phyloP scores from a whole-genome alignment of 2,888 invertebrate species.

The Dysmachus trigonus region DNA sequence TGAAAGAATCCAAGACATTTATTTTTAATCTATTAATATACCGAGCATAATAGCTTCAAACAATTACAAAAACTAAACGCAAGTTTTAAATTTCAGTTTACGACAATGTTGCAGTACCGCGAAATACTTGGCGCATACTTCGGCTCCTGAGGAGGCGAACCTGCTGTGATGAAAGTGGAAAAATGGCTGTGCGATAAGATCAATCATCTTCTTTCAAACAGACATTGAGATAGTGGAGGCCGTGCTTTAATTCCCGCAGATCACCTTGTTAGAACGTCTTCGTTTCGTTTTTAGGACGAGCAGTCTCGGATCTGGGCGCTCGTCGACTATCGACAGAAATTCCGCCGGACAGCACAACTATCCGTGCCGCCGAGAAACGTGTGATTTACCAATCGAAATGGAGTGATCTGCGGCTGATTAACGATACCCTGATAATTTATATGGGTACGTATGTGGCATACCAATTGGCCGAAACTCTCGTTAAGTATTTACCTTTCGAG shows the following conservation, averaged over 20 bases:
- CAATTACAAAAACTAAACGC: not conserved
- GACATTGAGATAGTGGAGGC: not conserved
- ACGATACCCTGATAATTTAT: constrained; percentile 14
- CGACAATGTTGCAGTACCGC: not conserved
- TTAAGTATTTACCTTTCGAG: not conserved
- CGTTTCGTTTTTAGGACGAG: not conserved
- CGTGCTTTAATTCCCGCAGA: not conserved
- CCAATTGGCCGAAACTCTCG: constrained; percentile 6
- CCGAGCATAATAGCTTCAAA: not conserved
- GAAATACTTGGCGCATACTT: not conserved
- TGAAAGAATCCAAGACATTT: not conserved
- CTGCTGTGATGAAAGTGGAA: not conserved
- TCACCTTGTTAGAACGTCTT: not conserved
- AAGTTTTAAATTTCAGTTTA: not conserved
- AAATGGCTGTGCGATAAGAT: not conserved
- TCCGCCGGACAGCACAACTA: not conserved
- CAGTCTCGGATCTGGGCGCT: not conserved
- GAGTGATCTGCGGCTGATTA: constrained; percentile 6
- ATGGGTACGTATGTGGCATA: not conserved
- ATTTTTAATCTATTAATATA: not conserved
- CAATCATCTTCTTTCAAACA: not conserved
- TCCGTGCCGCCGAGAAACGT: not conserved
- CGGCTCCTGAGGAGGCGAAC: not conserved
- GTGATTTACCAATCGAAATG: constrained; percentile 28
- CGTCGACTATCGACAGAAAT: not conserved